Percentiles rank a stretch among this genome's conserved stretches.
Conservation (phyloP, 2,797 vertebrate genomes). For the Periparus ater region DNA sequence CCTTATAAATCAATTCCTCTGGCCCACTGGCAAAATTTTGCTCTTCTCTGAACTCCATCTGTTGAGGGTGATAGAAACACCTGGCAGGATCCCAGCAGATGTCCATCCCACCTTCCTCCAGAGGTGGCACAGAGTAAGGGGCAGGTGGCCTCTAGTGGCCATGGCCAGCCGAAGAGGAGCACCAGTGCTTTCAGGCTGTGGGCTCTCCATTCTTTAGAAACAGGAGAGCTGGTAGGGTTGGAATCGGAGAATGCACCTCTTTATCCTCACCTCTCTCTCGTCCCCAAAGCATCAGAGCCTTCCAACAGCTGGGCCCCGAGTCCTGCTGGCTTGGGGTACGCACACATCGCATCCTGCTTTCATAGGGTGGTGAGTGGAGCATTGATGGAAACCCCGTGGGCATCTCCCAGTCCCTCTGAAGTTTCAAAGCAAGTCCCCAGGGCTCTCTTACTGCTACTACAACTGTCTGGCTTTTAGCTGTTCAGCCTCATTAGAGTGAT, state of each 20-base stretch:
- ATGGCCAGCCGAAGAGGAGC: background rate
- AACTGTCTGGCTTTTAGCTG: background rate
- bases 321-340: rapidly evolving
- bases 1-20: conserved; percentile 67
- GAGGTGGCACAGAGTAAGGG: background rate
- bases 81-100: background rate
- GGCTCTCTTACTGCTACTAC: background rate
- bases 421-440: background rate
- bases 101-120: background rate
- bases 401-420: background rate
- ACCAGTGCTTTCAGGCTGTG: background rate
- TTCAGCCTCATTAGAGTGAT: background rate
- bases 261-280: background rate
- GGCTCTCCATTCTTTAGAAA: background rate
- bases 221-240: background rate
- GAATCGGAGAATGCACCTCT: rapidly evolving
- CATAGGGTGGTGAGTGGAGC: background rate
- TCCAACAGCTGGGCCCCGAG: background rate
- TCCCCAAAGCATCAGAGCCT: rapidly evolving
- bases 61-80: background rate
- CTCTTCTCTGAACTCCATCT: conserved; percentile 40
- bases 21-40: conserved; percentile 56
- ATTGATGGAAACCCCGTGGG: background rate
- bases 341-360: rapidly evolving
- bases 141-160: conserved; percentile 58